phyloP scores from a whole-genome alignment of 2,888 invertebrate genomes.

The Drosophila heteroneura region DNA sequence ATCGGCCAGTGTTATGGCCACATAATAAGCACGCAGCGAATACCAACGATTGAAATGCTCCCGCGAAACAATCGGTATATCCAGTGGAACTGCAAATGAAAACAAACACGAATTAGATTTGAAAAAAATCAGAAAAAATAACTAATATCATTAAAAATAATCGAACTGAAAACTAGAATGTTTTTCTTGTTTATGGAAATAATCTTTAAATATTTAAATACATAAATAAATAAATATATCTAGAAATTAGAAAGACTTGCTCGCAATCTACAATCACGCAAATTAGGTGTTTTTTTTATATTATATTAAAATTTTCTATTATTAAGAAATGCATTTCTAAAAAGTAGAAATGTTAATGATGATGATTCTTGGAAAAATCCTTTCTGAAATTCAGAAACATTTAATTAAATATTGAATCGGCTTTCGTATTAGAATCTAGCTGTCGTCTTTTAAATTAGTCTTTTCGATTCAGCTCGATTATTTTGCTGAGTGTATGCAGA shows the following conservation, averaged over 20 bases:
- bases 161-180: neutral
- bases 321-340: too few relatives aligned
- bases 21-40: conserved; percentile 92
- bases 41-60: conserved; percentile 97
- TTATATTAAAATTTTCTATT: too few relatives aligned
- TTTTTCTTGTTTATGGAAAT: neutral
- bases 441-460: too few relatives aligned
- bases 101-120: neutral
- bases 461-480: neutral
- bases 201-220: neutral
- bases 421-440: too few relatives aligned
- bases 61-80: conserved; percentile 91
- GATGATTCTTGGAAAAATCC: too few relatives aligned
- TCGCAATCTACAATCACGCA: neutral
- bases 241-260: neutral
- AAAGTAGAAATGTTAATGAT: too few relatives aligned
- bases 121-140: too few relatives aligned
- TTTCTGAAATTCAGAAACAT: too few relatives aligned
- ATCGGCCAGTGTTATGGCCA: conserved; percentile 92
- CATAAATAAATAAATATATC: too few relatives aligned
- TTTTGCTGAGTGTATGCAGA: conserved; percentile 61
- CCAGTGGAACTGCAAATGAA: conserved; percentile 90
- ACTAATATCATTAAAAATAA: neutral
- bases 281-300: too few relatives aligned
- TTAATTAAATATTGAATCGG: too few relatives aligned